phyloP scores from a whole-genome alignment of 2,113 vertebrate genomes.

The Lepidothrix coronata region DNA sequence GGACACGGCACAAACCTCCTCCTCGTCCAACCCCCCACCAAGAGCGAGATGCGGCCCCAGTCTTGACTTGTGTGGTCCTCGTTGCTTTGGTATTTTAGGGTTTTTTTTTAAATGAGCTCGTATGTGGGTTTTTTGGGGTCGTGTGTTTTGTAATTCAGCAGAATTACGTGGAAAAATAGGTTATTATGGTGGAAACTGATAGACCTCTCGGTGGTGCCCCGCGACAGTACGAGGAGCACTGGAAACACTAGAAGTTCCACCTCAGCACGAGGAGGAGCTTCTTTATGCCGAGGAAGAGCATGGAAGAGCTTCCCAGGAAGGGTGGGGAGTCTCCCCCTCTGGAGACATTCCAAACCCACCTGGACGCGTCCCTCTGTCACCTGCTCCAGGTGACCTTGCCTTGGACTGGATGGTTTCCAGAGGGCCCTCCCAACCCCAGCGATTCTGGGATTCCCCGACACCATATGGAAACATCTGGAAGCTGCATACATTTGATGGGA shows the following conservation, averaged over 20 bases:
- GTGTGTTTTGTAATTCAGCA: background rate
- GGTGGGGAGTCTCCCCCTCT: background rate
- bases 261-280: background rate
- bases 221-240: background rate
- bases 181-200: background rate
- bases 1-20: no score
- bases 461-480: background rate
- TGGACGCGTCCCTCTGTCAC: background rate
- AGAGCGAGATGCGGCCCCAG: background rate
- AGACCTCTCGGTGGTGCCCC: background rate
- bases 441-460: background rate
- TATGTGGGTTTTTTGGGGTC: accelerated
- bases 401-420: background rate
- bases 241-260: background rate
- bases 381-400: background rate
- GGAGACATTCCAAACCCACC: background rate
- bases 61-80: background rate
- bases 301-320: background rate
- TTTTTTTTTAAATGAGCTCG: accelerated
- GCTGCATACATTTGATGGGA: background rate
- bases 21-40: background rate
- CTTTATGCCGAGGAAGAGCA: background rate
- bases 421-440: background rate
- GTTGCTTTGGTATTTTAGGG: accelerated
- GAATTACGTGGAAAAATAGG: accelerated